A percentile compares a stretch with the other conserved stretches of the same genome.
These are phyloP conservation scores for Podarcis siculus DNA, from an alignment of 2,797 vertebrate genomes.

Conservation along the genomic window DNA sequence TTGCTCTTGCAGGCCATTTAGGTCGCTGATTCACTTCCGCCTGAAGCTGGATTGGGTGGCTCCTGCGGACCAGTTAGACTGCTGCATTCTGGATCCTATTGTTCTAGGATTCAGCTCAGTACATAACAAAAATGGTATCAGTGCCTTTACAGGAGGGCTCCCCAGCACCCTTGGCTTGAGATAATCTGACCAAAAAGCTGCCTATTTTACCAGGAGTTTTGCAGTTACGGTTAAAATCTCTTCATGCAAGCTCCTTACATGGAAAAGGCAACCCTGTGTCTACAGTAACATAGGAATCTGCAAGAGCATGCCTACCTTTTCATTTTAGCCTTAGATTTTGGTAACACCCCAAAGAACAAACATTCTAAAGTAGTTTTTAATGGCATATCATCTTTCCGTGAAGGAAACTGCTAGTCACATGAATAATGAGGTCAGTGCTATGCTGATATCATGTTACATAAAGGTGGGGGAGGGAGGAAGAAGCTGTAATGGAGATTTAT, in stretches of 20 bases:
- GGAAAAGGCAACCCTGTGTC: background rate
- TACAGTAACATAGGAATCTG: background rate
- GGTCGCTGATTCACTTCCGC: no score
- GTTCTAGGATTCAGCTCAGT: no score
- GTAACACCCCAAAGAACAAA: background rate
- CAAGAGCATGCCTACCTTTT: background rate
- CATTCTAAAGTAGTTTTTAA: constrained; percentile 14
- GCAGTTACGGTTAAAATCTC: background rate
- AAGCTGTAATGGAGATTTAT: constrained; percentile 16
- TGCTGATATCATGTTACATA: background rate
- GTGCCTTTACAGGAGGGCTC: background rate
- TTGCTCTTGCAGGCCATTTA: no score
- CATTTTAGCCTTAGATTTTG: background rate
- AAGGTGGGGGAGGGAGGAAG: background rate
- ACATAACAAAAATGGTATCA: no score
- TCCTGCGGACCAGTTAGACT: no score
- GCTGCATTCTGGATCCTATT: no score
- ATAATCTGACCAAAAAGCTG: background rate
- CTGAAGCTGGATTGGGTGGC: no score
- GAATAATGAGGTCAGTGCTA: constrained; percentile 17
- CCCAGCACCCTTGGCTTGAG: background rate
- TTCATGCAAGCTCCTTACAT: background rate
- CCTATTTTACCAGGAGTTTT: background rate
- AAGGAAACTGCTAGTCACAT: constrained; percentile 7
- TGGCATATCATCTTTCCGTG: constrained; percentile 19